These are phyloP conservation scores for Athene cunicularia DNA, from an alignment of 2,113 vertebrate species.

Conservation along the genomic window DNA sequence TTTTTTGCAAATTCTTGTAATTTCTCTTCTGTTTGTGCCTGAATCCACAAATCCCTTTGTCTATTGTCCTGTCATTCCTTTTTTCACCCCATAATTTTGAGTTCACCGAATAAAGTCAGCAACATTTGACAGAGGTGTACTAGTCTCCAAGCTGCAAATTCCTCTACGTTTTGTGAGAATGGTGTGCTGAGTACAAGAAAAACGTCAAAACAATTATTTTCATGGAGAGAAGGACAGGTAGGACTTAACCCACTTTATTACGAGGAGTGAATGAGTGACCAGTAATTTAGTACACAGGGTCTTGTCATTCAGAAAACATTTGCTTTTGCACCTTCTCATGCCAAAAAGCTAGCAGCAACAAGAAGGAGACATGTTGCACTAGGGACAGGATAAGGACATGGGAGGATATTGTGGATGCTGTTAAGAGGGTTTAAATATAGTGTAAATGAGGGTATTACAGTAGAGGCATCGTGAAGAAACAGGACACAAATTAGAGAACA, in stretches of 20 bases:
- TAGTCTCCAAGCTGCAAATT: neutral
- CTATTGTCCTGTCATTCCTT: neutral
- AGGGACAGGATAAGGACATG: neutral
- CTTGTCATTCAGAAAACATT: neutral
- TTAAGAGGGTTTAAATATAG: neutral
- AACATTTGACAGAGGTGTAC: neutral
- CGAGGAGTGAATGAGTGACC: neutral
- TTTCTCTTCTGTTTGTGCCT: neutral
- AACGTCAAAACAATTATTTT: neutral
- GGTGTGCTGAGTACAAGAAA: neutral
- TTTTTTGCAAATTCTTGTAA: neutral
- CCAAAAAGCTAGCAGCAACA: neutral
- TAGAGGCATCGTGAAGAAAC: neutral
- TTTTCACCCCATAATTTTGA: neutral
- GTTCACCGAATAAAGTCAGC: neutral
- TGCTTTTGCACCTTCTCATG: neutral
- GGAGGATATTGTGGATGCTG: neutral
- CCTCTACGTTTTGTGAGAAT: neutral
- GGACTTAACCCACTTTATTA: neutral
- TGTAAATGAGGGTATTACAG: neutral
- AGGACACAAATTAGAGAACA: neutral
- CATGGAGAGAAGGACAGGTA: too few species aligned
- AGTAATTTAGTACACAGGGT: neutral
- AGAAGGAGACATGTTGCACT: neutral
- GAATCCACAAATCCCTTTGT: neutral